These are phyloP conservation scores for Neoniphon sammara DNA, from an alignment of 2,797 vertebrate species.

Conservation along the genomic window DNA sequence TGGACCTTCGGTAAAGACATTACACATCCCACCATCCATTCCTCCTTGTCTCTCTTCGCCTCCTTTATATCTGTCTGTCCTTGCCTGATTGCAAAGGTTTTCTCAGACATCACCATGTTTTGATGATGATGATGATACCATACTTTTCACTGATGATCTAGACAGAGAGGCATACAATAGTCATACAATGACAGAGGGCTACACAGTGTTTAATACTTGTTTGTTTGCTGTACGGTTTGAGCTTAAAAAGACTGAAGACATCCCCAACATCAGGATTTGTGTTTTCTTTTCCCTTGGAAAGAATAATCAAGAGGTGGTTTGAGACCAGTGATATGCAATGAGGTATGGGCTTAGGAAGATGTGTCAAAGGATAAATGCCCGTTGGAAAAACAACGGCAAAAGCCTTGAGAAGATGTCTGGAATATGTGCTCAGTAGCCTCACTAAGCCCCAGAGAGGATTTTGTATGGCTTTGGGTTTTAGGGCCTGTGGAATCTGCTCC, in stretches of 20 bases:
- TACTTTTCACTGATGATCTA: conserved; percentile 43
- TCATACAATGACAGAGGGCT: conserved; percentile 7
- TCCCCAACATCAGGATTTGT: conserved; percentile 33
- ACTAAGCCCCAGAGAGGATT: conserved; percentile 59
- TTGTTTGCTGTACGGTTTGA: conserved; percentile 37
- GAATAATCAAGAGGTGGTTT: conserved; percentile 49
- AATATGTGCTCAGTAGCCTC: conserved; percentile 64
- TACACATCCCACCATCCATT: conserved; percentile 9
- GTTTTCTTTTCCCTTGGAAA: conserved; percentile 62
- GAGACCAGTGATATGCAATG: conserved; percentile 53
- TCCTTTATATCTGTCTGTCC: conserved; percentile 13
- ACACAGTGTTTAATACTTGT: conserved; percentile 8
- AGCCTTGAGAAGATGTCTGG: conserved; percentile 57
- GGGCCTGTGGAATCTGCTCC: conserved; percentile 65
- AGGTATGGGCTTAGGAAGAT: conserved; percentile 62
- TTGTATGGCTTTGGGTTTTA: conserved; percentile 64
- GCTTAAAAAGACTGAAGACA: conserved; percentile 25
- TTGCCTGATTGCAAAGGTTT: conserved; percentile 9
- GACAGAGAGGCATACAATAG: conserved; percentile 38
- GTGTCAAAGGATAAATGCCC: conserved; percentile 77
- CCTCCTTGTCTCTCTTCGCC: conserved; percentile 25
- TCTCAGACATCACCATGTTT: conserved; percentile 36
- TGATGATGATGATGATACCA: conserved; percentile 56
- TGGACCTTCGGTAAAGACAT: conserved; percentile 90
- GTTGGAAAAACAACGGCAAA: conserved; percentile 61